A percentile compares a stretch with the other conserved stretches of the same genome.
These are phyloP conservation scores for Acanthurus leucopareius DNA, from an alignment of 2,797 vertebrate genomes.

Conservation along the genomic window DNA sequence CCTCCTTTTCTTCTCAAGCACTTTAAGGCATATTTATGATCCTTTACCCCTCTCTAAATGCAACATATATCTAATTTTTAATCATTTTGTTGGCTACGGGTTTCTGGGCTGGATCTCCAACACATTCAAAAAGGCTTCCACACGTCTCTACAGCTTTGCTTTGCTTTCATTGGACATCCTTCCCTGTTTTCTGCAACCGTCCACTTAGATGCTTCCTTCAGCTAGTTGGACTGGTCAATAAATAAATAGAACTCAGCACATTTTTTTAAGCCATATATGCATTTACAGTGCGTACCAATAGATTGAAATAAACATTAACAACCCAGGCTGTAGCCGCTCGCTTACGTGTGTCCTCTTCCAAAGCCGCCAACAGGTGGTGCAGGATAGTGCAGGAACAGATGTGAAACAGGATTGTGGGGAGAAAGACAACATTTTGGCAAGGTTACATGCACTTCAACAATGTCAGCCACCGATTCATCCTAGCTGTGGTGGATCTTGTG, in stretches of 20 bases:
- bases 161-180: conserved; percentile 54
- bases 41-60: conserved; percentile 15
- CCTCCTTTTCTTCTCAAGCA: neutral
- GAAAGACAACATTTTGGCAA: neutral
- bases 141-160: conserved; percentile 28
- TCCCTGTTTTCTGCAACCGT: conserved; percentile 11
- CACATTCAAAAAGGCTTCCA: conserved; percentile 31
- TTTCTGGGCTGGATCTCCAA: conserved; percentile 16
- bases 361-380: neutral
- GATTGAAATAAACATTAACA: conserved; percentile 16
- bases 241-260: conserved; percentile 57
- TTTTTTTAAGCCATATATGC: conserved; percentile 31
- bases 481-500: conserved; percentile 1
- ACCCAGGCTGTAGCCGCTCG: neutral
- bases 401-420: neutral
- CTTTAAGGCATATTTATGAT: conserved; percentile 62
- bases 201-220: conserved; percentile 11
- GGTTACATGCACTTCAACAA: conserved; percentile 38
- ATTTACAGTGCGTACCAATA: conserved; percentile 56
- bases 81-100: neutral
- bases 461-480: neutral
- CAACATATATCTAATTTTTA: conserved; percentile 12
- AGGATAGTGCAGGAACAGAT: neutral
- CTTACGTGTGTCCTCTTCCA: neutral
- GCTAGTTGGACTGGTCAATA: conserved; percentile 36